phyloP scores from a whole-genome alignment of 1,140 invertebrate genomes.

The Oryctes rhinoceros region DNA sequence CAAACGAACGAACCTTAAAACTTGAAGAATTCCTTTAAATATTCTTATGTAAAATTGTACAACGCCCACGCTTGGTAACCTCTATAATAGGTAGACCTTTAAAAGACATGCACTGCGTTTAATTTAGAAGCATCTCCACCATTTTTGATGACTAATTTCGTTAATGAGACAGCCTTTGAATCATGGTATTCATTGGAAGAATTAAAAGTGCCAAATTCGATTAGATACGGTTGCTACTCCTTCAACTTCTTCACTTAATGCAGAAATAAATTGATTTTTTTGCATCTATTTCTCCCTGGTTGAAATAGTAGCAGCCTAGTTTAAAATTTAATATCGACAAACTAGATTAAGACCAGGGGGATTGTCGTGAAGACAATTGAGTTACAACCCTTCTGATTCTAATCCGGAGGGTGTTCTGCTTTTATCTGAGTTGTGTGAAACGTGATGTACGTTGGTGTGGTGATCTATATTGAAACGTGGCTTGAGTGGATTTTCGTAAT shows the following conservation, averaged over 20 bases:
- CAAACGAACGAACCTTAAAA: too few relatives aligned
- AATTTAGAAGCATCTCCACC: not conserved
- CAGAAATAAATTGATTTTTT: too few relatives aligned
- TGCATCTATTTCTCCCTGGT: too few relatives aligned
- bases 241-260: too few relatives aligned
- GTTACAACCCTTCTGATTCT: not conserved
- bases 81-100: not conserved
- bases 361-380: not conserved
- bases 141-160: slow-evolving; percentile 11
- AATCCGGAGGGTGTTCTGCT: not conserved
- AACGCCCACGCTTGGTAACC: not conserved
- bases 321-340: not conserved
- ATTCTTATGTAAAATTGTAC: too few relatives aligned
- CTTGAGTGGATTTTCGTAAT: not conserved
- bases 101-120: not conserved
- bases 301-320: not conserved
- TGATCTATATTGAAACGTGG: not conserved
- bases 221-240: too few relatives aligned
- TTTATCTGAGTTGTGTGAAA: not conserved
- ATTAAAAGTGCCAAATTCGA: too few relatives aligned
- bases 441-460: not conserved
- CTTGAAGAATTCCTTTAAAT: too few relatives aligned
- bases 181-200: not conserved
- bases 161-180: not conserved
- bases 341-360: slow-evolving; percentile 1